These are phyloP conservation scores for Myotis myotis DNA, from an alignment of 2,797 vertebrate species.

Conservation along the genomic window DNA sequence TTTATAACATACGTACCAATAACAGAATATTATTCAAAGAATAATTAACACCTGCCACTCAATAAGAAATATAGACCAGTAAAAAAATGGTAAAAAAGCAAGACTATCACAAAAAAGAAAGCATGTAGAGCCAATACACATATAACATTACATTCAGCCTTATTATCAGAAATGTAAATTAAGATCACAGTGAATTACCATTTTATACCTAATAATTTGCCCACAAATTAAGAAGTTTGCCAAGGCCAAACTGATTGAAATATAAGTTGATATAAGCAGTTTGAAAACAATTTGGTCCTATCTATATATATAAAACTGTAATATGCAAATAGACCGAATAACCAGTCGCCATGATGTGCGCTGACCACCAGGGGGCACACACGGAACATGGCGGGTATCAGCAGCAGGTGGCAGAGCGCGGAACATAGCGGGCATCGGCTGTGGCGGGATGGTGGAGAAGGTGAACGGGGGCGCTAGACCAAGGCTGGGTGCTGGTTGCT, in stretches of 20 bases:
- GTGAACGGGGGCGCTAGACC: no score
- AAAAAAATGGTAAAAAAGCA: neutral
- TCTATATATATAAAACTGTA: neutral
- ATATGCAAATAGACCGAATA: no score
- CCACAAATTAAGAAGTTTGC: neutral
- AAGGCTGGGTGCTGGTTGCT: no score
- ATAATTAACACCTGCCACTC: neutral
- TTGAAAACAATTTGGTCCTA: neutral
- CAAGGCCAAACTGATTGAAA: neutral
- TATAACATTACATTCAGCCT: neutral
- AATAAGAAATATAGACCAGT: neutral
- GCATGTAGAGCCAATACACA: neutral
- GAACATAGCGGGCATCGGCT: no score
- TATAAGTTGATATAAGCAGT: neutral
- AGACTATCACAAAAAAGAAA: neutral
- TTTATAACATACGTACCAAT: neutral
- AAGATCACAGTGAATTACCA: neutral
- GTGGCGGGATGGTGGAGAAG: no score
- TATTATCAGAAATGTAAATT: neutral
- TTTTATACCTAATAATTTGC: neutral
- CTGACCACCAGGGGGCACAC: no score
- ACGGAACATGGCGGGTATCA: no score
- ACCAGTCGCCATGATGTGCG: no score
- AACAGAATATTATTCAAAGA: neutral
- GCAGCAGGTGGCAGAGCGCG: no score